Evolutionary conservation across 2,797 vertebrate genomes (phyloP), one percentile per base, ranked within the genome.

Genomic region (Clarias pachynema): DNA sequence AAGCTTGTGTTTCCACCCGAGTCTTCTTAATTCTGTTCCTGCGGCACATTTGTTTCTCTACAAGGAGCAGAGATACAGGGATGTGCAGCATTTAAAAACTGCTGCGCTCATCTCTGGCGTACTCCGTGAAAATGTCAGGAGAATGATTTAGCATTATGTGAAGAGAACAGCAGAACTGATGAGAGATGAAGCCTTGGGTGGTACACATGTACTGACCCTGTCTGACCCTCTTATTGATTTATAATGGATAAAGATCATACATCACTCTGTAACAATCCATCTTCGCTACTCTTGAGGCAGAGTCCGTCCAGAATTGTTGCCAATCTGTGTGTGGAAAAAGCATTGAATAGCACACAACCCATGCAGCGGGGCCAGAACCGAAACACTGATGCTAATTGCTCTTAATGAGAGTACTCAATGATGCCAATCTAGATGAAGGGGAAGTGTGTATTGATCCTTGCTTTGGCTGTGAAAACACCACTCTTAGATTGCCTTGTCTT

Each of bases 211-310:
- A 74, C 82, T 18, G 79, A 86, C 84, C 85, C 57, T 80, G 56
- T 70, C 22, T 88, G 74, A 89, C 90, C 88, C 83, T 86, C 83
- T 57, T 89, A 91, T 91, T 82, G 90, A 94, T 91, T 89, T 74
- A 82, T 75, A 69, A 92, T 89, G 89, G 89, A 89, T 89, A 86
- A 89, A 65, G 82, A 80, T 77, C 3, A 26, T 91, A 90, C 89
- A 85, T 93, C 88, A 93, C n/a, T 87, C 89, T 84, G 88, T 92
- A 88, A 90, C 83, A 86, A 81, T 88, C 90, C 65, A 81, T 88
- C 90, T 89, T 90, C 88, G 88, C 75, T 3, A 10, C 86, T 89
- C 85, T 65, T 70, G 63, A 59, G 79, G 59, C 34, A 59, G 84
- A 82, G 22, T 86, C 79, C 85, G 92, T 86, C 80, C 84, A 83